Evolutionary conservation across 2,113 vertebrate genomes (phyloP).

Genomic region (Amphiprion percula): DNA sequence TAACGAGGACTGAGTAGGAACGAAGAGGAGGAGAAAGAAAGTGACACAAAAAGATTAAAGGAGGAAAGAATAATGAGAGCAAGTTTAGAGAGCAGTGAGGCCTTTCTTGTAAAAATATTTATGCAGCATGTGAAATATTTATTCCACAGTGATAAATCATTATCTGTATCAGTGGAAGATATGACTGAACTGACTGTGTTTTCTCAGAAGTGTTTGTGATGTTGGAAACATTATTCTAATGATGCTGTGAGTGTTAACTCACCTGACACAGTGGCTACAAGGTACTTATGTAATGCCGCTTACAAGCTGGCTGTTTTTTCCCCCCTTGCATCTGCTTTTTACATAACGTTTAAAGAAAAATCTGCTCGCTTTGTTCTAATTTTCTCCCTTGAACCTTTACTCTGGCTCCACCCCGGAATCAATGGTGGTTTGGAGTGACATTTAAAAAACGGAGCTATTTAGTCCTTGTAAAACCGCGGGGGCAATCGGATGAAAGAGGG

Average conservation of each 20-base stretch:
- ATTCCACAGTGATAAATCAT: constrained; percentile 12
- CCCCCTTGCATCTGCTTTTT: constrained; percentile 4
- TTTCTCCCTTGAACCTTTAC: neutral
- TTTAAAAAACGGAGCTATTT: constrained; percentile 11
- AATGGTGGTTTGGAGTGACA: neutral
- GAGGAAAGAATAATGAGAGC: constrained; percentile 6
- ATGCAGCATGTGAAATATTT: constrained; percentile 25
- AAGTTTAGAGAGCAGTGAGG: neutral
- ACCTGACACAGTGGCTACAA: constrained; percentile 39
- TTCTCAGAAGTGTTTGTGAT: constrained; percentile 1
- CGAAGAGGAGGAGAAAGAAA: constrained; percentile 16
- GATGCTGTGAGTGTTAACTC: constrained; percentile 14
- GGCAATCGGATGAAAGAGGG: neutral
- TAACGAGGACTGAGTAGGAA: neutral
- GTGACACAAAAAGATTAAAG: constrained; percentile 6
- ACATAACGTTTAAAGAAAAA: constrained; percentile 4
- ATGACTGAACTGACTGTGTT: neutral
- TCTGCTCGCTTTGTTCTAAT: neutral
- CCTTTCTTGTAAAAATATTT: constrained; percentile 23
- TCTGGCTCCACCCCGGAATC: neutral
- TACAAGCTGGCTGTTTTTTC: neutral
- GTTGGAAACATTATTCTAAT: constrained; percentile 20
- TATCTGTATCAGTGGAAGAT: constrained; percentile 10
- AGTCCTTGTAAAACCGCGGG: neutral
- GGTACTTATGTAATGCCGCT: constrained; percentile 37